Base-by-base conservation (phyloP, 1,140 invertebrate species). In the Meloidogyne chitwoodi region DNA sequence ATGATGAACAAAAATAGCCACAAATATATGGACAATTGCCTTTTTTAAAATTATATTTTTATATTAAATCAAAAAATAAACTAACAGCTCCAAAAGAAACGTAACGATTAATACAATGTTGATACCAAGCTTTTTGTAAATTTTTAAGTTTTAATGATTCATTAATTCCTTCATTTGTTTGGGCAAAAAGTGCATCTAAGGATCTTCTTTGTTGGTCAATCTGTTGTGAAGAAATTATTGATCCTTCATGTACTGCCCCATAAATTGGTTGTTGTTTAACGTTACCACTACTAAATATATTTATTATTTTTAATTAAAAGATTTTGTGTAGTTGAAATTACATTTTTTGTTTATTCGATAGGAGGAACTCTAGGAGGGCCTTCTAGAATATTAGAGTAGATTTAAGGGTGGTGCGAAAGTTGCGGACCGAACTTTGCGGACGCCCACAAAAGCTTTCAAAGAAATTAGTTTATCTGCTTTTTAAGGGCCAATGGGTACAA, bases 1-100 rank as follows among this genome's bases (percentile, higher is more conserved):
- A 93, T 94, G 96, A 85, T 96, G 92, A 6, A 96, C 94, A 72
- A 94, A 89, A 85, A 96, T 91, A 93, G 97, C 95, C 71, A 97
- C 92, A 6, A 93, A 83, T 2, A 97, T 83, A 88, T 96, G 96
- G 19, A 93, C 87, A n/a, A 92, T 87, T 16, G 92, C 92, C 93
- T 94, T 88, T 16, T 19, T 41, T 24, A 19, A 48, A 26, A n/a
- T n/a, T n/a, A 24, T 29, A 6, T 29, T 27, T 22, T 48, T 76
- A 16, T 24, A 41, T 24, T 27, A 16, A 75, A 24, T n/a, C n/a
- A 77, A 77, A 65, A 48, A 12, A 48, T 1, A 34, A 62, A 31
- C 27, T 69, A 31, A 65, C 71, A 65, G 75, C 75, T 16, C 64
- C 75, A 74, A 84, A 74, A 34, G 65, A 72, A 12, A 77, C 66